Evolutionary conservation across 1,140 invertebrate genomes (phyloP).

Genomic region (Eumeta japonica): DNA sequence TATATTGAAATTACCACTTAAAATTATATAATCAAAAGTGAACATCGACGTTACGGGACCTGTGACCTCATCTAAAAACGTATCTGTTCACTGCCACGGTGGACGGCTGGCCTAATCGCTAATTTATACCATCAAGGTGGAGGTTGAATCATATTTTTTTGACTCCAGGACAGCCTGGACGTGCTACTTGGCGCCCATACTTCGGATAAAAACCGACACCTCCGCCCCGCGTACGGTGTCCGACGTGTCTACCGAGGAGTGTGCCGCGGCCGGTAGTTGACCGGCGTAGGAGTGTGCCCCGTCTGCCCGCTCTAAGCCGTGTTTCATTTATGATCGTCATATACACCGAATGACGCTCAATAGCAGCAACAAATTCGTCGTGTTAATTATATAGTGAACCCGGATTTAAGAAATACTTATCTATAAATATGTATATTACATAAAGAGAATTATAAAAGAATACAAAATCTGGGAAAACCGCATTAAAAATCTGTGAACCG

Average conservation of each 20-base stretch:
- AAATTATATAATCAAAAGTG: background rate
- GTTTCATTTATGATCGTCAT: conserved; percentile 17
- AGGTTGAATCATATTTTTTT: too few relatives aligned
- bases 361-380: conserved; percentile 12
- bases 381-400: conserved; percentile 12
- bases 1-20: background rate
- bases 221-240: conserved; percentile 7
- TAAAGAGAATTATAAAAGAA: too few relatives aligned
- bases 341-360: conserved; percentile 7
- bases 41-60: background rate
- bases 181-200: background rate
- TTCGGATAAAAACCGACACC: conserved; percentile 15
- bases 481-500: too few relatives aligned
- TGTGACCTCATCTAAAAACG: background rate
- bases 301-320: conserved; percentile 13
- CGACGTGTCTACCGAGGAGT: conserved; percentile 1
- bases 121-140: too few relatives aligned
- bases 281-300: conserved; percentile 8
- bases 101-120: background rate
- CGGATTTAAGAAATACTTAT: conserved; percentile 13
- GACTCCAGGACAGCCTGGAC: too few relatives aligned
- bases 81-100: background rate
- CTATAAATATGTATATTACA: too few relatives aligned
- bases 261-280: conserved; percentile 10
- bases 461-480: too few relatives aligned